Base-by-base conservation (phyloP, 2,113 vertebrate species). In the Columba livia region DNA sequence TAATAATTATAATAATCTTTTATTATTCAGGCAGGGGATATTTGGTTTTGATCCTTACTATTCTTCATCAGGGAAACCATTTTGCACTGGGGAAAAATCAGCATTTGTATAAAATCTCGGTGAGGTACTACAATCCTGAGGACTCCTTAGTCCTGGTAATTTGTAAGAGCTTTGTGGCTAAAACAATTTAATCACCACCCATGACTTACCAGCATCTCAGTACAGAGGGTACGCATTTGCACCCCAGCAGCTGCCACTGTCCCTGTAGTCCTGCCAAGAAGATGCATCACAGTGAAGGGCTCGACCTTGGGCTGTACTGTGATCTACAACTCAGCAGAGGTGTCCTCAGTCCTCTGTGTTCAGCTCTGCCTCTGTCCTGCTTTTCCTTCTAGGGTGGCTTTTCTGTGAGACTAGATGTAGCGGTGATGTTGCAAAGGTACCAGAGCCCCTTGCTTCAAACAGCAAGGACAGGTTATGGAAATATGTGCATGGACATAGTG, bases 361-460 rank as follows among this genome's bases (percentile, higher is more conserved):
- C 54, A 82, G 7, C 36, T 75, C 80, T 77, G 24, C 10, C 34
- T 82, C 70, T 70, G 19, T 42, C 50, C 19, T 89, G 38, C 32
- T 40, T 57, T 50, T 70, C 36, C 16, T 58, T 28, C 32, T 1
- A 32, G 56, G 12, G 17, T 48, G 48, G 7, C 7, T 79, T 70
- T 70, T 65, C 57, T 31, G 5, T 9, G 26, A 4, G 19, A 13
- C 29, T 9, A 17, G n/a, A 78, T 3, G 26, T 19, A 36, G 25
- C 6, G 29, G 31, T 25, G 58, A 24, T 70, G 36, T 12, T 57
- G 40, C 34, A 38, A 80, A 78, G 31, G 57, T 74, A 54, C 60
- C 9, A 0, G 0, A 84, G 8, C 5, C 14, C 26, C 44, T 57
- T 72, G 29, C 7, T 93, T 9, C 18, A 56, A 32, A 36, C 4